A percentile compares a stretch with the other conserved stretches of the same genome.
Conservation (phyloP, 2,113 vertebrate genomes). For the Python bivittatus region DNA sequence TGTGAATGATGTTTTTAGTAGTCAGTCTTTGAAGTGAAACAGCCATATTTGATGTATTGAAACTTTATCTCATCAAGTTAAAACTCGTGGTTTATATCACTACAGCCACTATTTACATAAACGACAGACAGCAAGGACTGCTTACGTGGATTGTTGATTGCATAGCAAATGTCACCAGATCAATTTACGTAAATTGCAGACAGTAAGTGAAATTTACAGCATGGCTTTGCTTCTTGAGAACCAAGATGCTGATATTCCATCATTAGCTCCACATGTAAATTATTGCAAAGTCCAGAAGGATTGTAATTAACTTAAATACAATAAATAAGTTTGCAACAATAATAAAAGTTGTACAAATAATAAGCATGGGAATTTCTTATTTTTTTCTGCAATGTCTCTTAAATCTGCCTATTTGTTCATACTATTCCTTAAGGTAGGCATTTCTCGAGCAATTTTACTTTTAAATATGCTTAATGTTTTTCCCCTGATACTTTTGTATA, state of each 20-base stretch:
- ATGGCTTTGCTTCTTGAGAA: neutral
- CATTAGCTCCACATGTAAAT: neutral
- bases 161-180: neutral
- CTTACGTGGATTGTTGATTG: neutral
- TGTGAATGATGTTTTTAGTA: neutral
- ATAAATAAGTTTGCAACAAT: neutral
- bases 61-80: neutral
- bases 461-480: neutral
- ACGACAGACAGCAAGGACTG: neutral
- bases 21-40: neutral
- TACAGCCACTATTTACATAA: conserved; percentile 16
- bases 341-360: neutral
- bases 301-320: neutral
- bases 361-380: neutral
- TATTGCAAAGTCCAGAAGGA: neutral
- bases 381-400: neutral
- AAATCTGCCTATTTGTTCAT: neutral
- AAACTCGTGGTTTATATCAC: conserved; percentile 11
- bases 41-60: neutral
- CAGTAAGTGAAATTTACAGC: neutral
- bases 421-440: neutral
- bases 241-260: neutral
- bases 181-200: conserved; percentile 16
- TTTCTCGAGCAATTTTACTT: neutral
- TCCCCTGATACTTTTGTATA: neutral